Conservation (phyloP, 2,113 vertebrate genomes). For the Corydoras maculifer region DNA sequence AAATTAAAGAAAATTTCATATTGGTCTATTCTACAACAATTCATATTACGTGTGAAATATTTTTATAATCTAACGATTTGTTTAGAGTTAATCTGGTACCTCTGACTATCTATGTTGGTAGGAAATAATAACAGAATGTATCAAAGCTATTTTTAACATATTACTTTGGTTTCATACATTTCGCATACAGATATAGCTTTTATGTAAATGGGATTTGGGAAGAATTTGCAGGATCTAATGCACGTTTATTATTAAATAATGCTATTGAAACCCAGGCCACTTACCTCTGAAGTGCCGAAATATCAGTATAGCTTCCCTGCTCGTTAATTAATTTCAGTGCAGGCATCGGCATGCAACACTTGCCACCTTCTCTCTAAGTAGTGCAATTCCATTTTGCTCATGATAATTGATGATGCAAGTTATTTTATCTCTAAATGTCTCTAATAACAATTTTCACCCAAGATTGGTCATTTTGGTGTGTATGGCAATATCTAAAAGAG, state of each 20-base stretch:
- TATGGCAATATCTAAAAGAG: no score
- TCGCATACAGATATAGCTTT: no score
- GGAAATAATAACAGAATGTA: no score
- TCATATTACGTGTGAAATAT: no score
- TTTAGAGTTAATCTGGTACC: no score
- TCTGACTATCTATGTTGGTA: no score
- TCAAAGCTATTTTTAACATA: no score
- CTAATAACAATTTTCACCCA: background rate
- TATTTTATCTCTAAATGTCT: background rate
- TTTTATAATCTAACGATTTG: no score
- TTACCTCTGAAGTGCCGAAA: background rate
- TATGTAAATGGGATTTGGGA: background rate
- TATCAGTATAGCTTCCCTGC: slow-evolving; percentile 6
- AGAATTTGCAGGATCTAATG: background rate
- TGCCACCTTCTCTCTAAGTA: slow-evolving; percentile 13
- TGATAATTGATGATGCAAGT: background rate
- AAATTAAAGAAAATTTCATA: no score
- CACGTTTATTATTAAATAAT: background rate
- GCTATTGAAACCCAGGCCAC: background rate
- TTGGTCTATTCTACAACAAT: no score
- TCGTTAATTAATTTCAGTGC: slow-evolving; percentile 10
- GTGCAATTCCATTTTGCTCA: background rate
- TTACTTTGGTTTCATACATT: no score
- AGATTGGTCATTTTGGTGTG: no score
- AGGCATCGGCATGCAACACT: background rate